These are phyloP conservation scores for Drosophila gunungcola DNA, from an alignment of 1,140 invertebrate species.

Conservation along the genomic window DNA sequence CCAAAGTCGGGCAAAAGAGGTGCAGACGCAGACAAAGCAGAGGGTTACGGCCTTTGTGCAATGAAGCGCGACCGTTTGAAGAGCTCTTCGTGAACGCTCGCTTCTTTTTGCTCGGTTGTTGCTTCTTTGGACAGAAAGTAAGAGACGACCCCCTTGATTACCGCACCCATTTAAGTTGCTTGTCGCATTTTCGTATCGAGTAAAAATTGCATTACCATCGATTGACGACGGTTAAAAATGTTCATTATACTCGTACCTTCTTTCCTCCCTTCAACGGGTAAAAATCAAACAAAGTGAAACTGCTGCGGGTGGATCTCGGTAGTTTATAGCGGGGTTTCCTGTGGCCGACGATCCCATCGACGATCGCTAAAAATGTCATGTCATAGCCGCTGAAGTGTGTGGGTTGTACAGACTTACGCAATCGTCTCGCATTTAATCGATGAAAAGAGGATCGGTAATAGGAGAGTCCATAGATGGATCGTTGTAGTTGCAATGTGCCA, in stretches of 20 bases:
- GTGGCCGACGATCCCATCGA: constrained; percentile 21
- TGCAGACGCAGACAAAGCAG: not conserved
- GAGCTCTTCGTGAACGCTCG: constrained; percentile 10
- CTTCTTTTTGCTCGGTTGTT: constrained; percentile 13
- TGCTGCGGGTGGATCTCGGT: constrained; percentile 14
- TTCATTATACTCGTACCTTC: constrained; percentile 24
- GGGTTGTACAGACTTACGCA: constrained; percentile 11
- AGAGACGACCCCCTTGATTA: not conserved
- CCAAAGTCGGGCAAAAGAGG: constrained; percentile 17
- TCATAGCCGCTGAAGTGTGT: constrained; percentile 25
- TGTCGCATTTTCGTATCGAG: constrained; percentile 13
- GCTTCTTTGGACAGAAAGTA: constrained; percentile 22
- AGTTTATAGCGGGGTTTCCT: not conserved
- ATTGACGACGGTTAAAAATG: constrained; percentile 39
- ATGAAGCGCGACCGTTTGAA: constrained; percentile 62
- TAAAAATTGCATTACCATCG: constrained; percentile 43
- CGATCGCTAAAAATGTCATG: constrained; percentile 35
- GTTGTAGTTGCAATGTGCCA: not conserved
- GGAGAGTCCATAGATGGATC: constrained; percentile 16
- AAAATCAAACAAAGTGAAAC: constrained; percentile 11
- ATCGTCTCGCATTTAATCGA: not conserved
- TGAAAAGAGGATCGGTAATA: constrained; percentile 9
- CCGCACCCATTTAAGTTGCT: constrained; percentile 19
- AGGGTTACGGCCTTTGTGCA: constrained; percentile 66
- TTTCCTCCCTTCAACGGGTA: not conserved